Evolutionary conservation across 2,797 vertebrate genomes (phyloP).

Genomic region (Sphaeramia orbicularis): DNA sequence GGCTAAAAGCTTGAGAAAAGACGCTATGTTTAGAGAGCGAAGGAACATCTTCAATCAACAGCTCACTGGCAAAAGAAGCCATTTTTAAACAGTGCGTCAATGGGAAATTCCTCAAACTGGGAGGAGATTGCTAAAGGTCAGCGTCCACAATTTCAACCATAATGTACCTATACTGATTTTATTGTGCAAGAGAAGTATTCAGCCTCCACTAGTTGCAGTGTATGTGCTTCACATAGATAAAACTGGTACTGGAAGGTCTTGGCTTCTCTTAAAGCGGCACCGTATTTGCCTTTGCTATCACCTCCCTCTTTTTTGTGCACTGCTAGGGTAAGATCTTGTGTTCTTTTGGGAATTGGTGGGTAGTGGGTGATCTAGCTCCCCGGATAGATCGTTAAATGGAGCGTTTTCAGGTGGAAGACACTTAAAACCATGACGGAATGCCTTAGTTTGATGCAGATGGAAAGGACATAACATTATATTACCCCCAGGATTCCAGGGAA

Average conservation of each 20-base stretch:
- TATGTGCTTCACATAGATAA: constrained; percentile 1
- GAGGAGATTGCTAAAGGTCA: constrained; percentile 16
- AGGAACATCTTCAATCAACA: constrained; percentile 51
- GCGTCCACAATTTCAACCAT: constrained; percentile 6
- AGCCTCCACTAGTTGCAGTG: background rate
- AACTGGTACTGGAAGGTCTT: background rate
- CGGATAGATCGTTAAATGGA: background rate
- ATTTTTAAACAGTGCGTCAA: constrained; percentile 57
- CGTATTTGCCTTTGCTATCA: constrained; percentile 28
- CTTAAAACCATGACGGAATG: too few species aligned
- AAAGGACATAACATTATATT: too few species aligned
- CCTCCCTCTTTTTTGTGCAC: too few species aligned
- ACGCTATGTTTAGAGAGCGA: constrained; percentile 63
- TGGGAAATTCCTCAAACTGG: constrained; percentile 33
- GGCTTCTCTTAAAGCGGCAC: constrained; percentile 11
- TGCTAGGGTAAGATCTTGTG: too few species aligned
- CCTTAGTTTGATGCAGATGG: too few species aligned
- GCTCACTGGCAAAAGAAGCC: constrained; percentile 36
- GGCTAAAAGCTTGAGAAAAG: constrained; percentile 58
- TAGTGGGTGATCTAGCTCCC: too few species aligned
- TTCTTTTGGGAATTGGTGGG: too few species aligned
- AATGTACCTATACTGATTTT: background rate
- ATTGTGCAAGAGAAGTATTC: background rate
- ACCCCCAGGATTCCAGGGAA: too few species aligned
- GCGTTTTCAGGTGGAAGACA: too few species aligned